These are phyloP conservation scores for Chamaetylas fuelleborni DNA, from an alignment of 2,113 vertebrate genomes.

Conservation along the genomic window DNA sequence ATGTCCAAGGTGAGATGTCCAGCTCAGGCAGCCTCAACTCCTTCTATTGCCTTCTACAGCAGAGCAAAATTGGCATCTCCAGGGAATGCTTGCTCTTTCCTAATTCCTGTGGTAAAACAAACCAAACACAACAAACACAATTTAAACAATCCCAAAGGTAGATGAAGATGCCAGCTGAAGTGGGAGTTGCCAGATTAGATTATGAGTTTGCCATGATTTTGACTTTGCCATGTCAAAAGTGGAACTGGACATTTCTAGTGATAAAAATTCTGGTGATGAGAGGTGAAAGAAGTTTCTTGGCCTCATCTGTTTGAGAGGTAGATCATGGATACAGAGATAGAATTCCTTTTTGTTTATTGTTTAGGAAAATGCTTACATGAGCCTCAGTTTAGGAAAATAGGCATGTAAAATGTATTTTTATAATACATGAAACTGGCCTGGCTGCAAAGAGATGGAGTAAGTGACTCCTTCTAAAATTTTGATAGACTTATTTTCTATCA, in stretches of 20 bases:
- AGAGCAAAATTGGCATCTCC: background rate
- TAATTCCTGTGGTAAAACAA: background rate
- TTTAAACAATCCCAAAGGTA: background rate
- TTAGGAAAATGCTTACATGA: background rate
- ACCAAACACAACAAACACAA: fast-evolving
- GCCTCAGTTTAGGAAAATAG: background rate
- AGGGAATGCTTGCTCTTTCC: background rate
- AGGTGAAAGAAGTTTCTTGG: background rate
- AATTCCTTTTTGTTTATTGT: background rate
- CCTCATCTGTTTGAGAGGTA: background rate
- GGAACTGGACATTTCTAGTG: background rate
- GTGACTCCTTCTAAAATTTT: background rate
- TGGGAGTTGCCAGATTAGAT: background rate
- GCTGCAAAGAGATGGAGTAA: background rate
- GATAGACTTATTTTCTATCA: background rate
- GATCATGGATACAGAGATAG: background rate
- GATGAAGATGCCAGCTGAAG: background rate
- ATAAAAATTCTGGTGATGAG: background rate
- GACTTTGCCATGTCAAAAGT: background rate
- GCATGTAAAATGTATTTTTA: fast-evolving
- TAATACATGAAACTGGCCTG: background rate
- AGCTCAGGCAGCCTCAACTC: background rate
- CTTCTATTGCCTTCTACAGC: background rate
- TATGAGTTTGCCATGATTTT: too few species aligned
- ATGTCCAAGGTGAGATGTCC: background rate